A percentile compares a stretch with the other conserved stretches of the same genome.
These are phyloP conservation scores for Cephus pygmeus DNA, from an alignment of 2,888 invertebrate genomes.

Conservation along the genomic window DNA sequence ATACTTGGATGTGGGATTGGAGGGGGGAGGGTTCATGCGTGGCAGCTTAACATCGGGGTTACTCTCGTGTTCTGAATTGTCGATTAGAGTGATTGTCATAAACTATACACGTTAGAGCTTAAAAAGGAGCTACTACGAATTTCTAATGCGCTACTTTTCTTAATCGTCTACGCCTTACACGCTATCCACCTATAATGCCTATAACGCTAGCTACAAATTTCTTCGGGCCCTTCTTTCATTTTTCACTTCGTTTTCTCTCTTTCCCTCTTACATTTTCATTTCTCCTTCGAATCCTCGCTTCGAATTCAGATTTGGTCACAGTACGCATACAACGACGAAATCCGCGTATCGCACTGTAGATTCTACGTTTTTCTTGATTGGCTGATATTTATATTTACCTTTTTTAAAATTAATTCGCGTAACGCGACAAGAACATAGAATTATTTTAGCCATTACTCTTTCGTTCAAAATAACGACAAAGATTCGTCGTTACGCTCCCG, in stretches of 20 bases:
- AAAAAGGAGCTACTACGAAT: slow-evolving; percentile 51
- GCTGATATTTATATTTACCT: neutral
- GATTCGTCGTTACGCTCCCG: too few relatives aligned
- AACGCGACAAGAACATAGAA: neutral
- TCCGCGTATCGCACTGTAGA: neutral
- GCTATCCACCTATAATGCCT: neutral
- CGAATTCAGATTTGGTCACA: neutral
- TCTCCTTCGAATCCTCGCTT: neutral
- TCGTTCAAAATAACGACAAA: too few relatives aligned
- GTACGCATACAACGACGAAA: neutral
- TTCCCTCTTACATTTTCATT: neutral
- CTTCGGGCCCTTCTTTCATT: neutral
- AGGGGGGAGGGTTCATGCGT: slow-evolving; percentile 39
- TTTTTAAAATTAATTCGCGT: neutral
- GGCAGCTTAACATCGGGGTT: slow-evolving; percentile 50
- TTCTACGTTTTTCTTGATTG: neutral
- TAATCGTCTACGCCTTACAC: slow-evolving; percentile 24
- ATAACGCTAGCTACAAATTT: slow-evolving; percentile 1
- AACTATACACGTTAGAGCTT: slow-evolving; percentile 55
- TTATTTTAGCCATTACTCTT: neutral
- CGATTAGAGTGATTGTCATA: slow-evolving; percentile 63
- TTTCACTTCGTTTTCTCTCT: neutral
- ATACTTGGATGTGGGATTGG: neutral
- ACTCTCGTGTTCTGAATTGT: slow-evolving; percentile 44
- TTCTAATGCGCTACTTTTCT: slow-evolving; percentile 44